phyloP scores from a whole-genome alignment of 2,888 invertebrate species.

The Clanis bilineata region DNA sequence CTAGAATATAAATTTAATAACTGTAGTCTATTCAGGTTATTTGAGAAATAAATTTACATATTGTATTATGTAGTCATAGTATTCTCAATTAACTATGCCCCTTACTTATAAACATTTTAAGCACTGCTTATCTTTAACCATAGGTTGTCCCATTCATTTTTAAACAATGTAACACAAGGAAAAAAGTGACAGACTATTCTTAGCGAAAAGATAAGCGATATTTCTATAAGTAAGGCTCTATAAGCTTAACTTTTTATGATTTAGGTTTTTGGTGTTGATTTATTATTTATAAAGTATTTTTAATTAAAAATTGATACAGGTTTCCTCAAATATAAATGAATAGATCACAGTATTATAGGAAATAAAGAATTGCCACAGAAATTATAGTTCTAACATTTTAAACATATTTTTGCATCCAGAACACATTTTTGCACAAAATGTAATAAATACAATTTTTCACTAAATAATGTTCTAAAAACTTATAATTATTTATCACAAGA shows the following conservation, averaged over 20 bases:
- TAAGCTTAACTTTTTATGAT: background rate
- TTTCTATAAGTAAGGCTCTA: too few species aligned
- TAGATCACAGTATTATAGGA: slow-evolving; percentile 35
- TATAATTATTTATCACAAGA: slow-evolving; percentile 78
- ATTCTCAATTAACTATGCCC: too few species aligned
- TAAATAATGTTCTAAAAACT: slow-evolving; percentile 50
- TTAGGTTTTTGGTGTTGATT: background rate
- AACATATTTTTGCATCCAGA: slow-evolving; percentile 46
- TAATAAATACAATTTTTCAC: slow-evolving; percentile 43
- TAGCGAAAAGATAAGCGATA: too few species aligned
- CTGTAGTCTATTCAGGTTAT: slow-evolving; percentile 36
- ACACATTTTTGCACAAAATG: slow-evolving; percentile 48
- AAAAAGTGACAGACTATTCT: too few species aligned
- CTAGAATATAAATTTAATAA: slow-evolving; percentile 38
- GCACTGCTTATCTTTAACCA: too few species aligned
- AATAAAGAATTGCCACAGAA: slow-evolving; percentile 44
- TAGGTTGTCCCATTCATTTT: too few species aligned
- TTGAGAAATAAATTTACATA: background rate
- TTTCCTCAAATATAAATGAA: slow-evolving; percentile 21
- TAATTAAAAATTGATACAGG: background rate
- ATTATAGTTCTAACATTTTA: slow-evolving; percentile 41
- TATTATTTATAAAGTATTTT: background rate
- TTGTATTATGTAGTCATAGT: too few species aligned
- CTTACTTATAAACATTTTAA: too few species aligned
- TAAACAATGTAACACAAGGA: too few species aligned